Base-by-base conservation (phyloP, 1,140 invertebrate genomes). In the Caenorhabditis briggsae region DNA sequence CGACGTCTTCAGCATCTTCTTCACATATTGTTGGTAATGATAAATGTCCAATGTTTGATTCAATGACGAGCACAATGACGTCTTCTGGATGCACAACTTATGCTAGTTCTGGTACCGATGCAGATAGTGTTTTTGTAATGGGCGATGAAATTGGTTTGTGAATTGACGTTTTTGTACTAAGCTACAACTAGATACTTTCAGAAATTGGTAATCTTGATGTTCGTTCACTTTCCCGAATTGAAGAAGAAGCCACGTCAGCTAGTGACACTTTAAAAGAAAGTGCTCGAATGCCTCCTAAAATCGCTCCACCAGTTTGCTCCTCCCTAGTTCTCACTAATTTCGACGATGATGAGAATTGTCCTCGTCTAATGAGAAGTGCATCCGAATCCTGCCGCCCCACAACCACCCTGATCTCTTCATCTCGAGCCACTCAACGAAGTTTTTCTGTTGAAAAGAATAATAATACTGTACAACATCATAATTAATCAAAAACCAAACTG, bases 81-180 rank as follows among this genome's bases (percentile, higher is more conserved):
- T 86, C 84, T 25, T 88, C 87, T 11, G 70, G 70, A 5, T 82
- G 87, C 61, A 88, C 87, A 18, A 88, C 87, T 0, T 88, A 88
- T 70, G 84, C 65, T 11, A 88, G 87, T 74, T 88, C 87, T 23
- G 74, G 58, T 8, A 86, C 85, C n/a, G 87, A 88, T 82, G 87
- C 56, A 14, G 85, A 86, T 48, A 86, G 84, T 56, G 87, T 88
- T 33, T 86, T 83, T 25, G 87, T 88, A 14, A 88, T 88, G 70
- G 85, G 82, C 7, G 87, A 88, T 82, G 87, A 86, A n/a, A 83
- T 88, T 16, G 85, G 85, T 86, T 20, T 23, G 84, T 33, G 41
- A 23, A 23, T 53, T 50, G 0, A 2, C 25, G 33, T 23, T 50
- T 23, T 53, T 11, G 41, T 18, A 33, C 18, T n/a, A 5, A 25